Evolutionary conservation across 2,797 vertebrate genomes (phyloP).

Genomic region (Martes flavigula): DNA sequence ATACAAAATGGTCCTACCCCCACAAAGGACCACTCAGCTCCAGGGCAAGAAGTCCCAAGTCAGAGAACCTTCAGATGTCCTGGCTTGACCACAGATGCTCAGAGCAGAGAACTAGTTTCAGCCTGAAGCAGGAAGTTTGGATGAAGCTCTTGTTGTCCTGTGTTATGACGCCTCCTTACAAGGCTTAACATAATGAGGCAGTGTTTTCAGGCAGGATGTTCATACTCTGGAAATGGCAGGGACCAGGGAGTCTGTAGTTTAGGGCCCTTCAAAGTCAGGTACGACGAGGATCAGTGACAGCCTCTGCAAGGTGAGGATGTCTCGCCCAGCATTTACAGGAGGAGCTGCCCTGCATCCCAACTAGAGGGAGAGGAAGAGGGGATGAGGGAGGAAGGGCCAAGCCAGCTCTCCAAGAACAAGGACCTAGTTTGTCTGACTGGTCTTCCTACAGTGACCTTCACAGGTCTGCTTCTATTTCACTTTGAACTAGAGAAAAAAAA

Average conservation of each 20-base stretch:
- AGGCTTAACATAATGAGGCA: not conserved
- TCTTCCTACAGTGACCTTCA: not conserved
- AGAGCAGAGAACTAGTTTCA: not conserved
- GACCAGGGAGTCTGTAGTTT: not conserved
- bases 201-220: not conserved
- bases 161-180: not conserved
- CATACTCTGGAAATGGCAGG: not conserved
- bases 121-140: not conserved
- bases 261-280: not conserved
- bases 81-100: not conserved
- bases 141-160: not conserved
- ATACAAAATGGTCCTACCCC: not conserved
- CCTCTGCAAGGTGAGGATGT: not conserved
- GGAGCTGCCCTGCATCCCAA: not conserved
- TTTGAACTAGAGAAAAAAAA: not conserved
- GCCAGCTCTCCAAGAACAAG: not conserved
- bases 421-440: not conserved
- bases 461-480: not conserved
- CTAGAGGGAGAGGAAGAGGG: not conserved
- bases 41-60: not conserved
- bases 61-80: not conserved
- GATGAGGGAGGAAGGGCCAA: not conserved
- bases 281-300: not conserved
- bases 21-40: not conserved
- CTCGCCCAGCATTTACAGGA: not conserved